Evolutionary conservation across 1,140 invertebrate genomes (phyloP).

Genomic region (Planococcus citri): DNA sequence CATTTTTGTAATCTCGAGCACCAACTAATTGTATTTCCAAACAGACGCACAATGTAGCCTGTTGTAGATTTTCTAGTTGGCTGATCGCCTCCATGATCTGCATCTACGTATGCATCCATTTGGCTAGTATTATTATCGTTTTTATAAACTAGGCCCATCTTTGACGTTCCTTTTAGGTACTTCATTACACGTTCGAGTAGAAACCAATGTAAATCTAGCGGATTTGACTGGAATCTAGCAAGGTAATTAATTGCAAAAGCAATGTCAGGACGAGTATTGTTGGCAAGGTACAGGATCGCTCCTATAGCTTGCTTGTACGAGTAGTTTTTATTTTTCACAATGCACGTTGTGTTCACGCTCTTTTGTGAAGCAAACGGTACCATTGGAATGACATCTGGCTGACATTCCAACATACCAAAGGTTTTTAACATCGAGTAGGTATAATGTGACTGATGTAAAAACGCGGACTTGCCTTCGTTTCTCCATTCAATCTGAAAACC

Average conservation of each 20-base stretch:
- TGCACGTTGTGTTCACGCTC: conserved; percentile 21
- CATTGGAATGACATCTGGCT: conserved; percentile 29
- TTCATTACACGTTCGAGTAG: conserved; percentile 29
- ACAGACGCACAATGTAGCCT: conserved; percentile 31
- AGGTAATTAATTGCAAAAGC: conserved; percentile 30
- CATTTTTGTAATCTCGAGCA: conserved; percentile 22
- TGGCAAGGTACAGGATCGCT: conserved; percentile 31
- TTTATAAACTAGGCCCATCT: conserved; percentile 24
- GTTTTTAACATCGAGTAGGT: conserved; percentile 26
- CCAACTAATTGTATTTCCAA: conserved; percentile 30
- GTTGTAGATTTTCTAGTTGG: conserved; percentile 29
- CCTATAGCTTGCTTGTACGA: conserved; percentile 30
- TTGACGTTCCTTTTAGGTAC: conserved; percentile 32
- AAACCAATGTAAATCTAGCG: neutral
- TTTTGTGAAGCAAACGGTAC: conserved; percentile 11
- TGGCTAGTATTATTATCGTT: neutral
- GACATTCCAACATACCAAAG: conserved; percentile 29
- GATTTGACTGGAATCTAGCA: conserved; percentile 24
- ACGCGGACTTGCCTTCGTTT: conserved; percentile 24
- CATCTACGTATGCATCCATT: conserved; percentile 29
- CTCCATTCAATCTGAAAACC: conserved; percentile 31
- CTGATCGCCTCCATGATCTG: conserved; percentile 31
- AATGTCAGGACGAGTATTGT: conserved; percentile 33
- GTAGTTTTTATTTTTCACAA: conserved; percentile 22
- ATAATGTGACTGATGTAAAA: conserved; percentile 28